Conservation (phyloP, 2,797 vertebrate species). For the Paratrypauchen microcephalus region DNA sequence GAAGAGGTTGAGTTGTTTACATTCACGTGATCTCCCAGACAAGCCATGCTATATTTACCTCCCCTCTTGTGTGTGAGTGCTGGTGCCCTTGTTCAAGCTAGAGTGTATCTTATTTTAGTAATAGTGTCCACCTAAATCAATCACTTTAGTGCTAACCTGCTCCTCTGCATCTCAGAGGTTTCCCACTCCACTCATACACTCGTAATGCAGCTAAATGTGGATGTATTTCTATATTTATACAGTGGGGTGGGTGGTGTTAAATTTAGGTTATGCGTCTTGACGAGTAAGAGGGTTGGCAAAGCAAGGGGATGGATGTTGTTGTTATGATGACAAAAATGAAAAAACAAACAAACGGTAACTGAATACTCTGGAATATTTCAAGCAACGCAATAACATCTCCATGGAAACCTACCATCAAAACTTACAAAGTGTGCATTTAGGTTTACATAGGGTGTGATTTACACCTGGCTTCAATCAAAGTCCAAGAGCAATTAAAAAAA, state of each 20-base stretch:
- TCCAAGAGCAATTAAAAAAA: too few species aligned
- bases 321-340: neutral
- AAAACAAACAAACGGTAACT: neutral
- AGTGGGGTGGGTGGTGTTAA: neutral
- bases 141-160: constrained; percentile 65
- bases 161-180: constrained; percentile 31
- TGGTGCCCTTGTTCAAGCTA: constrained; percentile 55
- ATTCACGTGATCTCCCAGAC: constrained; percentile 48
- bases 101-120: constrained; percentile 75
- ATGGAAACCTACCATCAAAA: neutral
- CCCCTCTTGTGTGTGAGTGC: constrained; percentile 51
- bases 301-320: neutral
- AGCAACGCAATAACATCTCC: neutral
- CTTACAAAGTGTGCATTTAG: too few species aligned
- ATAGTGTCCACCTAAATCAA: constrained; percentile 75
- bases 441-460: too few species aligned
- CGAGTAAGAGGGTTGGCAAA: neutral
- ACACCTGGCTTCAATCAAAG: too few species aligned
- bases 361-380: neutral
- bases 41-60: constrained; percentile 63
- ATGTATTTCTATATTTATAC: neutral
- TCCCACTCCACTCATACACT: constrained; percentile 11
- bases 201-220: constrained; percentile 14
- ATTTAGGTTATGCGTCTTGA: constrained; percentile 9
- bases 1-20: constrained; percentile 47